A percentile compares a stretch with the other conserved stretches of the same genome.
Evolutionary conservation across 1,140 invertebrate genomes (phyloP).

Genomic region (Hycleus cichorii): DNA sequence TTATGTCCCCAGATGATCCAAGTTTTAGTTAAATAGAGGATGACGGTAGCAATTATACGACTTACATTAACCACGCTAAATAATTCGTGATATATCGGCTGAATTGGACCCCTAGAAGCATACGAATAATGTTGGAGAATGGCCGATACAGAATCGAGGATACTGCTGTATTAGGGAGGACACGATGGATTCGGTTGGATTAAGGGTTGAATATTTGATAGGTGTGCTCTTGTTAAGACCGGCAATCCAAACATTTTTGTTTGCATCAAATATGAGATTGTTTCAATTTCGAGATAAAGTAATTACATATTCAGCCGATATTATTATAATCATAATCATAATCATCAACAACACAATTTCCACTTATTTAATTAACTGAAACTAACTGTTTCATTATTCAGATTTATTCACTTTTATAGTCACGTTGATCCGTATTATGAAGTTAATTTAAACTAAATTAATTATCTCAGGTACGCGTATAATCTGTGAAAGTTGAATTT

Average conservation of each 20-base stretch:
- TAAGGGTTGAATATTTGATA: slow-evolving; percentile 21
- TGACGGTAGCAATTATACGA: slow-evolving; percentile 1
- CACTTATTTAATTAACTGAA: neutral
- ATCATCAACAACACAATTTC: no score
- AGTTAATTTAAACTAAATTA: slow-evolving; percentile 14
- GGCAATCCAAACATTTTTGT: neutral
- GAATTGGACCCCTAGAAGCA: slow-evolving; percentile 5
- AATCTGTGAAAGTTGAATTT: no score
- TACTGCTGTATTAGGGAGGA: slow-evolving; percentile 6
- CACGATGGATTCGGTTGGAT: slow-evolving; percentile 15
- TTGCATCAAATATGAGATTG: neutral
- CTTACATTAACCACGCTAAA: slow-evolving; percentile 3
- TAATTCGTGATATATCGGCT: slow-evolving; percentile 9
- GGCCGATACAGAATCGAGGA: neutral
- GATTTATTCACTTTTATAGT: neutral
- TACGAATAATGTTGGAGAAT: slow-evolving; percentile 1
- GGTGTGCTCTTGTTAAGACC: neutral
- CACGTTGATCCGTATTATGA: slow-evolving; percentile 8
- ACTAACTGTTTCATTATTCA: neutral
- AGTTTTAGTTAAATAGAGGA: neutral
- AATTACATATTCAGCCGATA: neutral
- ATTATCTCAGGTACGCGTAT: slow-evolving; percentile 7
- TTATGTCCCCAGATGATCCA: no score
- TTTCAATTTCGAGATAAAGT: neutral
- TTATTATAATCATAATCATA: no score